Conservation (phyloP, 2,113 vertebrate species). For the Lynx canadensis region DNA sequence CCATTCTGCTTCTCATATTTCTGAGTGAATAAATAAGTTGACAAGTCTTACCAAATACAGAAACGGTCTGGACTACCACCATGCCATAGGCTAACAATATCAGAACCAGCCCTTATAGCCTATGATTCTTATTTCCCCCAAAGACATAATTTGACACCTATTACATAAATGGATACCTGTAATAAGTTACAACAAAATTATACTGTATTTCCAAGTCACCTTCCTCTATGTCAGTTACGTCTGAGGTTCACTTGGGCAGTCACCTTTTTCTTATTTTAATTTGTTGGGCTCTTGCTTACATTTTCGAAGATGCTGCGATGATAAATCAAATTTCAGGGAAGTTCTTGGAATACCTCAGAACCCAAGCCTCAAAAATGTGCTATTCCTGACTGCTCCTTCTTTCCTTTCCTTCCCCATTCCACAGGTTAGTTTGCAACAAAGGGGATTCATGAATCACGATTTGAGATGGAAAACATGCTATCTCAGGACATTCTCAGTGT, state of each 20-base stretch:
- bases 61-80: neutral
- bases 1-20: constrained; percentile 41
- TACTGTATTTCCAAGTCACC: neutral
- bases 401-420: neutral
- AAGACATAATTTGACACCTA: neutral
- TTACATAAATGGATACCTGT: neutral
- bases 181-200: neutral
- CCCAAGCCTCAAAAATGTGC: neutral
- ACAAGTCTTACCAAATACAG: constrained; percentile 8
- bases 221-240: neutral
- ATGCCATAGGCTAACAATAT: neutral
- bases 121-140: neutral
- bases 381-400: neutral
- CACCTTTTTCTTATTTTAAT: neutral
- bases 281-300: neutral
- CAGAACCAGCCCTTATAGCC: neutral
- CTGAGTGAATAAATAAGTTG: constrained; percentile 53
- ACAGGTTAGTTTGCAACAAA: neutral
- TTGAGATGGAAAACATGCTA: constrained; percentile 20
- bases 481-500: neutral
- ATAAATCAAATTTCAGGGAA: neutral
- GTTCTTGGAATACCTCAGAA: neutral
- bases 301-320: neutral
- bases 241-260: neutral
- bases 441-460: neutral